Evolutionary conservation across 2,113 vertebrate species (phyloP).

Genomic region (Ptyas mucosa): DNA sequence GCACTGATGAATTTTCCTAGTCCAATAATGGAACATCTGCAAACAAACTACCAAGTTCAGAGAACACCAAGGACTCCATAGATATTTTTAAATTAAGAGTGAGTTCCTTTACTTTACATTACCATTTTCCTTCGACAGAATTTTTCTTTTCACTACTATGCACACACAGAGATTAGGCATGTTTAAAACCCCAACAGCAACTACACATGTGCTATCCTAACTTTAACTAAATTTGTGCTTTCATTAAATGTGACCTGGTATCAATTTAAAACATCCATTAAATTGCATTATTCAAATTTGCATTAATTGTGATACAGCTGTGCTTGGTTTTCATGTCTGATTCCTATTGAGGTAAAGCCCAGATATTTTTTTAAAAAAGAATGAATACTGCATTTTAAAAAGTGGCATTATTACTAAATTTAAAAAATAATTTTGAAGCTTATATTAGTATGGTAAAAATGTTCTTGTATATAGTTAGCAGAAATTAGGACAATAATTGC

Average conservation of each 20-base stretch:
- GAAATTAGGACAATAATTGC: conserved; percentile 12
- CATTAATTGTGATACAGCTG: background rate
- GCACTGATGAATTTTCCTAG: background rate
- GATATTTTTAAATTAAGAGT: background rate
- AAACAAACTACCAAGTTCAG: background rate
- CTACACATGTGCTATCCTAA: background rate
- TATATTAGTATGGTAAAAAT: conserved; percentile 4
- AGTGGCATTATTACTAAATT: background rate
- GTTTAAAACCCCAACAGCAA: background rate
- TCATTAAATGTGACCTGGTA: background rate
- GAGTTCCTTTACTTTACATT: background rate
- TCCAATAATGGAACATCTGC: background rate
- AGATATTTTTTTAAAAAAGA: background rate
- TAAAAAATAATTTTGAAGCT: background rate
- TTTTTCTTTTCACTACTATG: background rate
- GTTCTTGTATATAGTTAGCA: conserved; percentile 15
- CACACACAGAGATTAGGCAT: background rate
- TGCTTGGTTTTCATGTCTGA: background rate
- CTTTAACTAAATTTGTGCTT: background rate
- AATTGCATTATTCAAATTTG: background rate
- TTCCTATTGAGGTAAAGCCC: background rate
- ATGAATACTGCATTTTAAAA: background rate
- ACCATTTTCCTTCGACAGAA: background rate
- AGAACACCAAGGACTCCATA: background rate
- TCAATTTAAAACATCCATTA: background rate